Evolutionary conservation across 2,113 vertebrate genomes (phyloP).

Genomic region (Piprites chloris): DNA sequence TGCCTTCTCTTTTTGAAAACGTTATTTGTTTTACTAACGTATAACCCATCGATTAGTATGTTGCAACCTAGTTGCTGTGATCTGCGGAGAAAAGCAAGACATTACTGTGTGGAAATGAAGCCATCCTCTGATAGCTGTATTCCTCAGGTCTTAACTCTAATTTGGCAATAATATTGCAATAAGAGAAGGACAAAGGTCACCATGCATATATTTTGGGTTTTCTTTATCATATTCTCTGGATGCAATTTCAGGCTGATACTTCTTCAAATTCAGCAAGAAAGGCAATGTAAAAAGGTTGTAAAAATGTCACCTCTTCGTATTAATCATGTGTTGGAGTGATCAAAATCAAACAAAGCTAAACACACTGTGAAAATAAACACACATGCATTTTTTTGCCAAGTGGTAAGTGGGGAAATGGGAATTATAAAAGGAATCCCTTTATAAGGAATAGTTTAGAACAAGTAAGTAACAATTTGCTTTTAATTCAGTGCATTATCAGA

Average conservation of each 20-base stretch:
- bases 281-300: not conserved
- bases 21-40: not conserved
- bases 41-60: not conserved
- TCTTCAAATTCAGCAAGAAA: not conserved
- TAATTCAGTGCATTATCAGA: not conserved
- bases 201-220: not conserved
- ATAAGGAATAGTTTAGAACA: not conserved
- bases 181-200: not conserved
- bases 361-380: not conserved
- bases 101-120: not conserved
- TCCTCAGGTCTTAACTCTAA: not conserved
- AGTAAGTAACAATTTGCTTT: not conserved
- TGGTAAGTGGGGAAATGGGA: not conserved
- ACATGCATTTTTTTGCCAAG: not conserved
- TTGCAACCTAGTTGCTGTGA: not conserved
- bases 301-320: not conserved
- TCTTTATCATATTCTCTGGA: not conserved
- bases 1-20: not conserved
- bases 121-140: not conserved
- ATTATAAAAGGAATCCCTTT: not conserved
- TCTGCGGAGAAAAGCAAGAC: not conserved
- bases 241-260: not conserved
- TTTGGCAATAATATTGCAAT: not conserved
- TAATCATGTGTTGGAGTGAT: not conserved
- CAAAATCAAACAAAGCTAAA: not conserved